A percentile compares a stretch with the other conserved stretches of the same genome.
Evolutionary conservation across 1,140 invertebrate genomes (phyloP).

Genomic region (Rhynchophorus ferrugineus): DNA sequence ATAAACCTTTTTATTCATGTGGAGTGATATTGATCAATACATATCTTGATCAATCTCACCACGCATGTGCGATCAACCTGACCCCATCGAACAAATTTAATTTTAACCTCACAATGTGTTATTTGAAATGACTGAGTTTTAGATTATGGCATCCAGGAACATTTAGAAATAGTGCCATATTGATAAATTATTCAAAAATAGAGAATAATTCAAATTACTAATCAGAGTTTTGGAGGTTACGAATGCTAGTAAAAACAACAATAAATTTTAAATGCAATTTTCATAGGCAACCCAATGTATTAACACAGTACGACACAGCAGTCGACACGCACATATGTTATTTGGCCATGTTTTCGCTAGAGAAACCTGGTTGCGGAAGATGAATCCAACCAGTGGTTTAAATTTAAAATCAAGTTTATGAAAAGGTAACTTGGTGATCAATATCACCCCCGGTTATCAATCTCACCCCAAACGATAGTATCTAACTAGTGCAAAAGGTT

Average conservation of each 20-base stretch:
- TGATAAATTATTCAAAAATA: background rate
- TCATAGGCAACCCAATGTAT: background rate
- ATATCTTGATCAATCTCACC: background rate
- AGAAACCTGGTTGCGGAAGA: too few relatives aligned
- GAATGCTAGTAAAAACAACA: background rate
- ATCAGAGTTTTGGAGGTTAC: background rate
- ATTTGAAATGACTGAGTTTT: background rate
- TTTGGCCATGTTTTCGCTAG: too few relatives aligned
- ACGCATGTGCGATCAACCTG: background rate
- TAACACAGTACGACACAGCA: too few relatives aligned
- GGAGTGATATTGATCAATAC: conserved; percentile 3
- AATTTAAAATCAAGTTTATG: too few relatives aligned
- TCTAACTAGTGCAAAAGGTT: too few relatives aligned
- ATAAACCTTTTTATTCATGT: background rate
- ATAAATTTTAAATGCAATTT: background rate
- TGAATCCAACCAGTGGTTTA: too few relatives aligned
- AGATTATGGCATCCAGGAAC: background rate
- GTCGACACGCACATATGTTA: too few relatives aligned
- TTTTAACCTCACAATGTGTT: background rate
- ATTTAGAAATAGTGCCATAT: background rate
- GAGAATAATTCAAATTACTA: background rate
- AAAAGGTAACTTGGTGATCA: too few relatives aligned
- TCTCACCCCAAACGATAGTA: too few relatives aligned
- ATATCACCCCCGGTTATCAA: too few relatives aligned
- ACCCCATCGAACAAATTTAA: background rate